Conservation (phyloP, 1,140 invertebrate genomes). For the Helicoverpa armigera region DNA sequence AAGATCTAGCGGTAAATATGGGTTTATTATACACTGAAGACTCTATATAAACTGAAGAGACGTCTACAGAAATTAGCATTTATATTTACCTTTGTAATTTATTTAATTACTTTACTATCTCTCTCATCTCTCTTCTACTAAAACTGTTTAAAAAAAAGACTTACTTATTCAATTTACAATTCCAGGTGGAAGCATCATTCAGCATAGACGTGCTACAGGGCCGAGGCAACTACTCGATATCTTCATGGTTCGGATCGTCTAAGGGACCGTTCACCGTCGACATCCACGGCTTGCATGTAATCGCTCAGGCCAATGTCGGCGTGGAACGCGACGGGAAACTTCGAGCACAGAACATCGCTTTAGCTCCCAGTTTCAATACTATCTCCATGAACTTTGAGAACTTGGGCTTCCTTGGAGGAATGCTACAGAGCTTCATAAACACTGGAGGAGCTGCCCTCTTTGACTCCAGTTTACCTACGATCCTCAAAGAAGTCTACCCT, state of each 20-base stretch:
- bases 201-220: conserved; percentile 90
- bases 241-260: conserved; percentile 90
- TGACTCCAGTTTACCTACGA: conserved; percentile 94
- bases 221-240: conserved; percentile 91
- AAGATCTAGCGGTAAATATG: conserved; percentile 70
- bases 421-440: conserved; percentile 93
- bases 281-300: conserved; percentile 89
- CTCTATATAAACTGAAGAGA: too few species aligned
- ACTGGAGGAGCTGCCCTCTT: conserved; percentile 93
- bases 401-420: conserved; percentile 90
- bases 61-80: too few species aligned
- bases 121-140: too few species aligned
- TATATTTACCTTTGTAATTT: too few species aligned
- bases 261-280: conserved; percentile 92
- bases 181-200: conserved; percentile 90
- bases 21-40: conserved; percentile 5
- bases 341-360: conserved; percentile 92
- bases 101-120: too few species aligned
- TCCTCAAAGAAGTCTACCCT: conserved; percentile 92
- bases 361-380: conserved; percentile 92
- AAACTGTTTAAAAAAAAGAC: too few species aligned
- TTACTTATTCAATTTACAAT: not conserved
- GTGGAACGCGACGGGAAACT: conserved; percentile 91
- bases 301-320: conserved; percentile 89
- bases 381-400: conserved; percentile 94